Evolutionary conservation across 2,113 vertebrate species (phyloP), one percentile per base, ranked within the genome.

Genomic region (Pardalotus punctatus): DNA sequence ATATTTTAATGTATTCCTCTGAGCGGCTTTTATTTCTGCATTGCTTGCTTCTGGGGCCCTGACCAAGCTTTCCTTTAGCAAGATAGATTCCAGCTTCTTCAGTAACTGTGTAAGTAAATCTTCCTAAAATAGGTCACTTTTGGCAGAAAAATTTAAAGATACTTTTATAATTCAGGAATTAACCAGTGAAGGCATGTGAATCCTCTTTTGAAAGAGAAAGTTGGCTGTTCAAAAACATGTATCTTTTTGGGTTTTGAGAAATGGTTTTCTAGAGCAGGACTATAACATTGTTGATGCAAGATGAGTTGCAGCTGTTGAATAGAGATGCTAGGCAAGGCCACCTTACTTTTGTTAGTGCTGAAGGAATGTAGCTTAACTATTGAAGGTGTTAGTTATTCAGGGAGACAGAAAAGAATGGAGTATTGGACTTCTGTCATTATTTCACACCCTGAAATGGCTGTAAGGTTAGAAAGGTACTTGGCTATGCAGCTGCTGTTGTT

Each of bases 41-140:
- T 72, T 94, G 29, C 48, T 94, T 91, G 16, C 62, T 93, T 90
- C 84, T 85, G 90, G 57, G 36, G 71, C 19, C 61, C 54, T 73
- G 89, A 85, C n/a, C 74, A 48, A 87, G 23, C 28, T 69, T 89
- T 94, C 45, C 19, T 89, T 85, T 88, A 93, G 36, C 70, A 81
- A 76, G 45, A 85, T 22, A 50, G 22, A 62, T 81, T 90, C 47
- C 58, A 65, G 11, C 38, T 82, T 86, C 78, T 73, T 80, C 70
- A 82, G 1, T 82, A 87, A 38, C 45, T 21, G 3, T 72, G 78
- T 91, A 82, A 93, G 91, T 95, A 93, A 85, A 69, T 88, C 42
- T 85, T 91, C 16, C n/a, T 48, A 36, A 95, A 94, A 80, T 66
- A 82, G 85, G 74, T 90, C 74, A 73, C 27, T 93, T 93, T 35